phyloP scores from a whole-genome alignment of 2,888 invertebrate species.

The Serrognathus titanus region DNA sequence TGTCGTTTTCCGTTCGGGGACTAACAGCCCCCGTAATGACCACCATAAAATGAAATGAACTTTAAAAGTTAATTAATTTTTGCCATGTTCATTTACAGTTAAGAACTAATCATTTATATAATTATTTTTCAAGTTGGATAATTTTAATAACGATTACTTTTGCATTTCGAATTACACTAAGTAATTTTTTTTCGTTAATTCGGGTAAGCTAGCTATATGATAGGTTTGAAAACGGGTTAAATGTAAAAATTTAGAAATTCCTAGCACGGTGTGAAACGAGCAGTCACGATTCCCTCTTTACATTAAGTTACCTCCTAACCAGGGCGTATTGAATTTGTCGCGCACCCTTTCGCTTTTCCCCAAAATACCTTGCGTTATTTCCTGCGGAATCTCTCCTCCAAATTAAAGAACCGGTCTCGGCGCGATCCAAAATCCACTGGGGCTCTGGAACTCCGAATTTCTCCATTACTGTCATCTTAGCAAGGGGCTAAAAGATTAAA shows the following conservation, averaged over 20 bases:
- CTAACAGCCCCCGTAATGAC: too few relatives aligned
- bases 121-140: too few relatives aligned
- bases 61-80: background rate
- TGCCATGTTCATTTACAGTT: background rate
- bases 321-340: conserved; percentile 20
- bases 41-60: background rate
- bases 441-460: conserved; percentile 41
- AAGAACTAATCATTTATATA: background rate
- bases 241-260: too few relatives aligned
- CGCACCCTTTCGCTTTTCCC: conserved; percentile 16
- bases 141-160: too few relatives aligned
- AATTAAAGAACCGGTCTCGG: conserved; percentile 42
- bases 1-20: too few relatives aligned
- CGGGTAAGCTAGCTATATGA: too few relatives aligned
- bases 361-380: conserved; percentile 39
- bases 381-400: conserved; percentile 44
- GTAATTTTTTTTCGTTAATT: too few relatives aligned
- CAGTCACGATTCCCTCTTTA: conserved; percentile 9
- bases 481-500: background rate
- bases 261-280: too few relatives aligned
- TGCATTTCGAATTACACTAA: too few relatives aligned
- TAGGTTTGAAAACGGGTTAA: background rate
- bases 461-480: conserved; percentile 35
- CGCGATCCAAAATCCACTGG: conserved; percentile 47
- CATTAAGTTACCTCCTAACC: conserved; percentile 24